Percentiles rank a stretch among this genome's conserved stretches.
phyloP scores from a whole-genome alignment of 1,140 invertebrate species.

The Subanguina moxae region DNA sequence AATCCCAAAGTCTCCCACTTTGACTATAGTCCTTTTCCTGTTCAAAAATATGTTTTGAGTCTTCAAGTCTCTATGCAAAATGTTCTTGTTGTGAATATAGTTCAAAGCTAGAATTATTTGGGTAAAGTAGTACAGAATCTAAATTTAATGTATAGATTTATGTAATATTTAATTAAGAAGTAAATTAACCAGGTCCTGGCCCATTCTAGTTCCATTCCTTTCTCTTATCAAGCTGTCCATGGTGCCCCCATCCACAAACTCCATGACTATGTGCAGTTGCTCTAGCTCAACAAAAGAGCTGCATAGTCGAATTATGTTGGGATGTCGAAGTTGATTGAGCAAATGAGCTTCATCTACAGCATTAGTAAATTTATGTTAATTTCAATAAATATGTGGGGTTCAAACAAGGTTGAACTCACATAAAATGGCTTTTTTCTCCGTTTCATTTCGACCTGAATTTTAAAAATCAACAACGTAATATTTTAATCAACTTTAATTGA shows the following conservation, averaged over 20 bases:
- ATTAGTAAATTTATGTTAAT: neutral
- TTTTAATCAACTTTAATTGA: no score
- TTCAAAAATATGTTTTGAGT: slow-evolving; percentile 69
- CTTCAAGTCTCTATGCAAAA: slow-evolving; percentile 64
- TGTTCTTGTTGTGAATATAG: slow-evolving; percentile 65
- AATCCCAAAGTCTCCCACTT: slow-evolving; percentile 40
- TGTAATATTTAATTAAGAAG: neutral
- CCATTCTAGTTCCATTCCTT: slow-evolving; percentile 60
- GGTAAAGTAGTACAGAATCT: slow-evolving; percentile 63
- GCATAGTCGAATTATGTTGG: slow-evolving; percentile 65
- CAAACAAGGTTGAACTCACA: slow-evolving; percentile 14
- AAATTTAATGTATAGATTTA: neutral
- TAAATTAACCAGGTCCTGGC: slow-evolving; percentile 61
- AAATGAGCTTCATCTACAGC: slow-evolving; percentile 61
- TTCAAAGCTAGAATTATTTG: slow-evolving; percentile 65
- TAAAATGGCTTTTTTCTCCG: slow-evolving; percentile 29
- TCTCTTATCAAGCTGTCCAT: slow-evolving; percentile 63
- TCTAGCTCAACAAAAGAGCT: slow-evolving; percentile 63
- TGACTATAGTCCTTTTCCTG: slow-evolving; percentile 60
- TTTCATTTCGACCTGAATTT: slow-evolving; percentile 16
- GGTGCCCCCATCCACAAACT: slow-evolving; percentile 64
- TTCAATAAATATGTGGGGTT: no score
- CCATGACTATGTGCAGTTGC: slow-evolving; percentile 64
- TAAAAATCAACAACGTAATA: no score
- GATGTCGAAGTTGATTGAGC: slow-evolving; percentile 63